phyloP scores from a whole-genome alignment of 2,797 vertebrate genomes.

The Telmatherina bonti region DNA sequence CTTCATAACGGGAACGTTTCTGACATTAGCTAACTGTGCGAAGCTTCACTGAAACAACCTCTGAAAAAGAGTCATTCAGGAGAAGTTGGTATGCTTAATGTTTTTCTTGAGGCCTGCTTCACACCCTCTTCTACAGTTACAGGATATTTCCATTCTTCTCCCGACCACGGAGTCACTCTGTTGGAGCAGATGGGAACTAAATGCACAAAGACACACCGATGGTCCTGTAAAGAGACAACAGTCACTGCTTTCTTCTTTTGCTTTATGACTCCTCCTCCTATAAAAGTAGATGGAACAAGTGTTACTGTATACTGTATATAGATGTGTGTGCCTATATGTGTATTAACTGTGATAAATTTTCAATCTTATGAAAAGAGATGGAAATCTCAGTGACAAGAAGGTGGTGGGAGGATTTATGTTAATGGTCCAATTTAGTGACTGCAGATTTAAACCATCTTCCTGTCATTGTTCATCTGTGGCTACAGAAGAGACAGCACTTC shows the following conservation, averaged over 20 bases:
- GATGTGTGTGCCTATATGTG: no score
- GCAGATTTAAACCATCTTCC: not conserved
- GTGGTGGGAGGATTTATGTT: not conserved
- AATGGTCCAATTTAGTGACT: not conserved
- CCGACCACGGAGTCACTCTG: constrained; percentile 32
- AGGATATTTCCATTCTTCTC: constrained; percentile 50
- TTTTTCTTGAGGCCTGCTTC: constrained; percentile 48
- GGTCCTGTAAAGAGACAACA: constrained; percentile 6
- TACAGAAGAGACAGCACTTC: constrained; percentile 2
- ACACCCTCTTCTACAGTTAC: constrained; percentile 46
- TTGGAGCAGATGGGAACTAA: constrained; percentile 15
- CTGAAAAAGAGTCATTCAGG: constrained; percentile 30
- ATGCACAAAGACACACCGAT: constrained; percentile 1
- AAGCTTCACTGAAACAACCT: constrained; percentile 34
- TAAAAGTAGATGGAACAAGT: constrained; percentile 3
- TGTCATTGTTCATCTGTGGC: constrained; percentile 8
- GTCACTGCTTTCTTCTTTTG: constrained; percentile 4
- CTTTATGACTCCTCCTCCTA: constrained; percentile 9
- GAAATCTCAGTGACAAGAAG: not conserved
- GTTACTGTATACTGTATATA: not conserved
- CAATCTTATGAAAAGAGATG: not conserved
- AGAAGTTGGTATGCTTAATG: constrained; percentile 20
- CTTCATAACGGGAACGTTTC: not conserved
- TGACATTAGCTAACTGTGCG: not conserved
- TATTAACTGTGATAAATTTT: not conserved